Evolutionary conservation across 2,888 invertebrate species (phyloP), one percentile per base, ranked within the genome.

Genomic region (Monopis laevigella): DNA sequence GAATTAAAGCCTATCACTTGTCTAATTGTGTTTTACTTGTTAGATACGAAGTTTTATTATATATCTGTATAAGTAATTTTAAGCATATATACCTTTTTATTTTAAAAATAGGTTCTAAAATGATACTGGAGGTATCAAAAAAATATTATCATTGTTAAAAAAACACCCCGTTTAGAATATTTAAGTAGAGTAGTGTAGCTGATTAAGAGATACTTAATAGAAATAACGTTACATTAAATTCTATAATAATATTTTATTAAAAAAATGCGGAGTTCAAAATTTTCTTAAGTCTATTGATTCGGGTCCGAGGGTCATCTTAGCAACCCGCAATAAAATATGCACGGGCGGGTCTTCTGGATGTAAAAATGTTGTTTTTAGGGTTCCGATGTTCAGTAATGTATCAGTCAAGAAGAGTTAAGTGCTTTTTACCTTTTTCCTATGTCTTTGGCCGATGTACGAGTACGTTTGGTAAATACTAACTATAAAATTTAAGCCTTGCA

Each of bases 281-380:
- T 64, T 40, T 62, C 43, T 2, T 41, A 66, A 55, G 50, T 59
- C 68, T 70, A 55, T 48, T 30, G 34, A 52, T 65, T 61, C 66
- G 65, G 54, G 60, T 45, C 43, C 46, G 34, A 44, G 78, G 78
- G 78, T 78, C 78, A 80, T 72, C 69, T 59, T 51, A 55, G 61
- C 52, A 64, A 61, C 65, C 68, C 66, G 72, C 69, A 74, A 77
- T 78, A 77, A 77, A 77, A 78, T 73, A 80, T 77, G 67, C 72
- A 67, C 58, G 56, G 57, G 65, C 59, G 68, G 66, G 64, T 68
- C 59, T 64, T 45, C 56, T 58, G 62, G 63, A 72, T 64, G 73
- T 75, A 77, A 78, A 77, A 78, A 78, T 72, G 77, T 77, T 80
- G 72, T 77, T 78, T 74, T 75, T 72, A 70, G 66, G 59, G 60